These are phyloP conservation scores for Pachydiplax longipennis DNA, from an alignment of 2,888 invertebrate genomes.

Conservation along the genomic window DNA sequence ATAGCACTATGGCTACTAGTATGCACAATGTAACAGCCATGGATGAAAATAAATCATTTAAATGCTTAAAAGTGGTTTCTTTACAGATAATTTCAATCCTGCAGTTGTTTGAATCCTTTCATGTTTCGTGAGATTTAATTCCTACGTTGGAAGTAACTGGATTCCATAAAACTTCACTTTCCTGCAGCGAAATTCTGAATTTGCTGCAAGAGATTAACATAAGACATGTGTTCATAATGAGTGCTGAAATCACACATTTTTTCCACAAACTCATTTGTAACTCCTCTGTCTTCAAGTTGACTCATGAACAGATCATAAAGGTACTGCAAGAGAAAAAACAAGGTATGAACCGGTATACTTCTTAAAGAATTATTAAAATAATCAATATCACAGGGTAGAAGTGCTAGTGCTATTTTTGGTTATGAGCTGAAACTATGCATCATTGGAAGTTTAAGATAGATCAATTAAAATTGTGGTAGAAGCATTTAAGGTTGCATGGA, in stretches of 20 bases:
- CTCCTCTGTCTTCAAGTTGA: slow-evolving; percentile 93
- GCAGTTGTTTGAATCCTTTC: not conserved
- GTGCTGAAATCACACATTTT: slow-evolving; percentile 89
- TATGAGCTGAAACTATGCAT: too few species aligned
- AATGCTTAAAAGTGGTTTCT: not conserved
- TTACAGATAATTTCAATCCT: not conserved
- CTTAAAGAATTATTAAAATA: too few species aligned
- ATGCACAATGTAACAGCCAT: not conserved
- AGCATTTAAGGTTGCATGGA: too few species aligned
- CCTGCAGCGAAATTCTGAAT: slow-evolving; percentile 84
- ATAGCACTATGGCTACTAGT: too few species aligned
- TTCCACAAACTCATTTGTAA: slow-evolving; percentile 91
- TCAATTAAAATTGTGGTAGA: not conserved
- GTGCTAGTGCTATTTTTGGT: too few species aligned
- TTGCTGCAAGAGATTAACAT: slow-evolving; percentile 86
- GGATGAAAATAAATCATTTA: not conserved
- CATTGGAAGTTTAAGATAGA: too few species aligned
- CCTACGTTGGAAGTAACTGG: not conserved
- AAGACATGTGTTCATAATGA: slow-evolving; percentile 89
- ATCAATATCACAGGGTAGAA: too few species aligned
- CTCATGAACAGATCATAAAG: slow-evolving; percentile 95
- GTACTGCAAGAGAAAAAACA: slow-evolving; percentile 69
- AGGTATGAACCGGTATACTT: not conserved
- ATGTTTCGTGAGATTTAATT: not conserved
- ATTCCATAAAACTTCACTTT: slow-evolving; percentile 55